These are phyloP conservation scores for Gambusia affinis DNA, from an alignment of 2,113 vertebrate genomes.

Conservation along the genomic window DNA sequence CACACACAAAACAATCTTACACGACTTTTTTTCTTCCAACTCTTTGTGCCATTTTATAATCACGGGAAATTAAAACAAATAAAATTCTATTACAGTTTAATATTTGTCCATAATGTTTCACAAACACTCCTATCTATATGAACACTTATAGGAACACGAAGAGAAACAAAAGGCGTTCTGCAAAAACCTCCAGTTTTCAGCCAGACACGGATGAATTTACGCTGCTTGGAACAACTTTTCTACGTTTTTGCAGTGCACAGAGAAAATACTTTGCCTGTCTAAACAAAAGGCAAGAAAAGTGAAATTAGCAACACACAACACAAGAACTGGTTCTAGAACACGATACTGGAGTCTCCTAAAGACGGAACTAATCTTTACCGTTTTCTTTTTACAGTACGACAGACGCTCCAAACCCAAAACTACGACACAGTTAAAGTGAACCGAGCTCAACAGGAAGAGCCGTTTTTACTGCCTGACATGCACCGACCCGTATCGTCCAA, in stretches of 20 bases:
- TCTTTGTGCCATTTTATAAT: conserved; percentile 36
- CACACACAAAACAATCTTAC: conserved; percentile 30
- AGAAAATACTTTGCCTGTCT: conserved; percentile 27
- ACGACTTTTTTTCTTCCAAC: conserved; percentile 30
- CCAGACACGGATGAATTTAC: conserved; percentile 16
- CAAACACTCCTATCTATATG: conserved; percentile 87
- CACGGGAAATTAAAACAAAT: conserved; percentile 63
- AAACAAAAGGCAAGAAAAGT: conserved; percentile 44
- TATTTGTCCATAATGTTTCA: conserved; percentile 90
- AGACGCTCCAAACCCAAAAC: conserved; percentile 42
- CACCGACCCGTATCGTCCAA: conserved; percentile 69
- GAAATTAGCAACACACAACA: conserved; percentile 55
- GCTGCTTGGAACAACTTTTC: conserved; percentile 10
- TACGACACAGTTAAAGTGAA: conserved; percentile 32
- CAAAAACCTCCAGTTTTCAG: conserved; percentile 49
- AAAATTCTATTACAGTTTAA: conserved; percentile 77
- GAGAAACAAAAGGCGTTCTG: conserved; percentile 67
- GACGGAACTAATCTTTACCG: conserved; percentile 41
- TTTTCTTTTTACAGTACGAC: conserved; percentile 53
- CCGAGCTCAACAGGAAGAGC: conserved; percentile 35
- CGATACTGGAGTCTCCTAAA: conserved; percentile 36
- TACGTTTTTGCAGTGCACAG: conserved; percentile 60
- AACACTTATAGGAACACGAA: conserved; percentile 82
- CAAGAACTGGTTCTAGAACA: conserved; percentile 35
- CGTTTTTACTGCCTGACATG: conserved; percentile 54